Evolutionary conservation across 2,888 invertebrate genomes (phyloP).

Genomic region (Ethmia dodecea): DNA sequence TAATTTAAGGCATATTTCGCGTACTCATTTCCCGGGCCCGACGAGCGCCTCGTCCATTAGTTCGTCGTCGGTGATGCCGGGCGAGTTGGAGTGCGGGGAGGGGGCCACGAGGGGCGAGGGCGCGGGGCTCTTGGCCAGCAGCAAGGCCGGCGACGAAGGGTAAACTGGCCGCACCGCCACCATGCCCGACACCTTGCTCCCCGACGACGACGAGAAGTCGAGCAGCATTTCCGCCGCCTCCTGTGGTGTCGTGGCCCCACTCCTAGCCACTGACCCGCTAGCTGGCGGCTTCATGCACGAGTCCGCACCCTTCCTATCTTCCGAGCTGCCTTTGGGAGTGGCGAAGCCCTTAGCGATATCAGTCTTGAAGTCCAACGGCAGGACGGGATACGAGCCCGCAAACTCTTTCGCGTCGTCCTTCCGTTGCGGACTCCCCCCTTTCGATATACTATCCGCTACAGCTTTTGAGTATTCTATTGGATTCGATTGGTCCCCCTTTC

Average conservation of each 20-base stretch:
- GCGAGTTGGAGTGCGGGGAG: slow-evolving; percentile 84
- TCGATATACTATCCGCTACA: slow-evolving; percentile 55
- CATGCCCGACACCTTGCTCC: slow-evolving; percentile 73
- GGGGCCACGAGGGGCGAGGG: slow-evolving; percentile 83
- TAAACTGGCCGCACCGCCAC: slow-evolving; percentile 76
- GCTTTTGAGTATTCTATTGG: slow-evolving; percentile 58
- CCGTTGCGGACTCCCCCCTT: slow-evolving; percentile 53
- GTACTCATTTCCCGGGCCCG: slow-evolving; percentile 83
- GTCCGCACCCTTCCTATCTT: slow-evolving; percentile 67
- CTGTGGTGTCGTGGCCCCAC: slow-evolving; percentile 71
- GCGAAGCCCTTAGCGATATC: slow-evolving; percentile 67
- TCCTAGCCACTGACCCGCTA: slow-evolving; percentile 57
- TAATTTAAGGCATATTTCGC: background rate
- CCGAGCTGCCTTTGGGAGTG: slow-evolving; percentile 58
- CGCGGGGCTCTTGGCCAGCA: slow-evolving; percentile 86
- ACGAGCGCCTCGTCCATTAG: slow-evolving; percentile 93
- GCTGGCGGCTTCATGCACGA: slow-evolving; percentile 68
- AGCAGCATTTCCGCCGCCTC: slow-evolving; percentile 81
- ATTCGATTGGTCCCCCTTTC: slow-evolving; percentile 48
- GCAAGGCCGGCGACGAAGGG: slow-evolving; percentile 82
- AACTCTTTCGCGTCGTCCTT: slow-evolving; percentile 65
- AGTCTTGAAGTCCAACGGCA: slow-evolving; percentile 67
- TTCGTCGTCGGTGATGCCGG: slow-evolving; percentile 92
- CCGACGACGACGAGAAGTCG: slow-evolving; percentile 80
- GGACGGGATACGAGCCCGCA: slow-evolving; percentile 47